Conservation (phyloP, 1,140 invertebrate species). For the Lepidotrigona ventralis region DNA sequence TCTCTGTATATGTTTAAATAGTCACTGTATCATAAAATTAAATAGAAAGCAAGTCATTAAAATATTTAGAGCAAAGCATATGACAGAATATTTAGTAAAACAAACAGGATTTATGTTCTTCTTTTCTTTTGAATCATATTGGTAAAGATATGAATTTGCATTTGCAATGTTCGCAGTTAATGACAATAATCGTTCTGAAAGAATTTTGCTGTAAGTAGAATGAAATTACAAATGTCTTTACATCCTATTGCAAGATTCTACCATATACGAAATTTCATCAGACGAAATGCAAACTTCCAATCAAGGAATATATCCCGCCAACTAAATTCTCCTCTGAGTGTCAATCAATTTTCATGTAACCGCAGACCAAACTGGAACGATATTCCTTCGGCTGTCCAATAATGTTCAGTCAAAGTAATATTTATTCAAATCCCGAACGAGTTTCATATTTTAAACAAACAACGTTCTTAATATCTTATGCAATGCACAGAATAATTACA, state of each 20-base stretch:
- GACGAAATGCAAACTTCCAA: slow-evolving; percentile 14
- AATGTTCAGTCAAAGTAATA: background rate
- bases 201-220: background rate
- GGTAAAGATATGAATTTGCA: too few species aligned
- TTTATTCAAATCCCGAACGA: background rate
- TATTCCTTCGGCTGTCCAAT: background rate
- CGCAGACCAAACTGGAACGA: slow-evolving; percentile 16
- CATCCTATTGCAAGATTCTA: background rate
- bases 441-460: background rate
- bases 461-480: background rate
- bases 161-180: too few species aligned
- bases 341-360: slow-evolving; percentile 25
- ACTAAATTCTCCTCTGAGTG: background rate
- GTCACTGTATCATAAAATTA: too few species aligned
- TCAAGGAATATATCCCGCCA: slow-evolving; percentile 1
- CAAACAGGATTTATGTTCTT: too few species aligned
- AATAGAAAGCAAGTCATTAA: too few species aligned
- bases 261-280: background rate
- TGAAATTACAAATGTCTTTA: background rate
- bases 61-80: too few species aligned
- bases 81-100: too few species aligned
- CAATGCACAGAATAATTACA: background rate
- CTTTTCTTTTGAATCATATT: too few species aligned
- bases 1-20: too few species aligned
- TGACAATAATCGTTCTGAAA: background rate